Evolutionary conservation across 2,797 vertebrate genomes (phyloP).

Genomic region (Tokudaia tokunoshimensis): DNA sequence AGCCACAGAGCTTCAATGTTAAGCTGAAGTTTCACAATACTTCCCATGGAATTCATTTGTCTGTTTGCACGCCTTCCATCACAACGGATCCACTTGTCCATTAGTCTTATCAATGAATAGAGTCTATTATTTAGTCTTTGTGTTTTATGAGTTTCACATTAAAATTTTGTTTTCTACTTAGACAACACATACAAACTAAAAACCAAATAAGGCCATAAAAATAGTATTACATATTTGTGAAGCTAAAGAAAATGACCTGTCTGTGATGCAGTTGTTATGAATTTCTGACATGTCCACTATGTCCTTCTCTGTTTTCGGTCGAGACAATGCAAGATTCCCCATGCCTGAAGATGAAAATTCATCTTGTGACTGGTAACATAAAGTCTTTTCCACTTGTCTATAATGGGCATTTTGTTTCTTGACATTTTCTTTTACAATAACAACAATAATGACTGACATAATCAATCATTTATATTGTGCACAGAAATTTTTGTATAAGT

Average conservation of each 20-base stretch:
- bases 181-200: not conserved
- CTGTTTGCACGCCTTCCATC: not conserved
- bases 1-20: slow-evolving; percentile 25
- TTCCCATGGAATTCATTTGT: not conserved
- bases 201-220: not conserved
- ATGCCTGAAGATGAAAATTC: not conserved
- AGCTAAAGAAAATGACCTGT: not conserved
- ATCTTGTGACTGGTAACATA: not conserved
- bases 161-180: not conserved
- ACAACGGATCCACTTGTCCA: not conserved
- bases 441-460: not conserved
- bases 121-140: not conserved
- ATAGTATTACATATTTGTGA: not conserved
- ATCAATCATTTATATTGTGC: not conserved
- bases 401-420: not conserved
- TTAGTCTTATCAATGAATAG: not conserved
- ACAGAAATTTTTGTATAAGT: not conserved
- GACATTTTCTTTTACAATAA: not conserved
- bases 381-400: not conserved
- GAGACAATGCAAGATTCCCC: not conserved
- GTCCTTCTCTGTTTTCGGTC: not conserved
- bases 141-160: not conserved
- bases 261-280: not conserved
- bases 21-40: slow-evolving; percentile 59
- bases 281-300: not conserved